Conservation (phyloP, 2,113 vertebrate species). For the Falco punctatus region DNA sequence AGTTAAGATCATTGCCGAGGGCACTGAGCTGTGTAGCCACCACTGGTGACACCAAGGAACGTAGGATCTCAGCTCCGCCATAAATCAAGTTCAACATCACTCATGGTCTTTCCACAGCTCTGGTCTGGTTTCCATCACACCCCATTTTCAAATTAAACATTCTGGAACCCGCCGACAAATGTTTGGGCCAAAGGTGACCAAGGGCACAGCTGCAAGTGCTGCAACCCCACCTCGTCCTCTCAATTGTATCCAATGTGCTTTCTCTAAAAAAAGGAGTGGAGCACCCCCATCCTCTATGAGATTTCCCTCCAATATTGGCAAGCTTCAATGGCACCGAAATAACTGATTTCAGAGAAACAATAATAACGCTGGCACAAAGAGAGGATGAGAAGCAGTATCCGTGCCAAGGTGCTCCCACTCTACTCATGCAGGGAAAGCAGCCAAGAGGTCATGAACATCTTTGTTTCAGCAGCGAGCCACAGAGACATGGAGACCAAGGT, state of each 20-base stretch:
- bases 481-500: not conserved
- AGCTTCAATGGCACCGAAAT: not conserved
- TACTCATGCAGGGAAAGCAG: not conserved
- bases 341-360: not conserved
- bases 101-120: not conserved
- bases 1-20: not conserved
- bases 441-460: not conserved
- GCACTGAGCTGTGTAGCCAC: not conserved
- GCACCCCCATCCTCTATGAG: not conserved
- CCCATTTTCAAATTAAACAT: not conserved
- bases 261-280: not conserved
- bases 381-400: not conserved
- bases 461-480: not conserved
- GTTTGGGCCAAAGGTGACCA: not conserved
- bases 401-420: not conserved
- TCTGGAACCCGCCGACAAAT: not conserved
- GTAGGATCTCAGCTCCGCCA: not conserved
- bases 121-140: not conserved
- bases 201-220: not conserved
- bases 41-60: not conserved
- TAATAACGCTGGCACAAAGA: not conserved
- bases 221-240: not conserved
- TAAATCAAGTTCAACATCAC: too few relatives aligned
- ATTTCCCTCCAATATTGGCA: not conserved
- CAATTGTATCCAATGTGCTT: not conserved